phyloP scores from a whole-genome alignment of 2,797 vertebrate genomes.

The Periparus ater region DNA sequence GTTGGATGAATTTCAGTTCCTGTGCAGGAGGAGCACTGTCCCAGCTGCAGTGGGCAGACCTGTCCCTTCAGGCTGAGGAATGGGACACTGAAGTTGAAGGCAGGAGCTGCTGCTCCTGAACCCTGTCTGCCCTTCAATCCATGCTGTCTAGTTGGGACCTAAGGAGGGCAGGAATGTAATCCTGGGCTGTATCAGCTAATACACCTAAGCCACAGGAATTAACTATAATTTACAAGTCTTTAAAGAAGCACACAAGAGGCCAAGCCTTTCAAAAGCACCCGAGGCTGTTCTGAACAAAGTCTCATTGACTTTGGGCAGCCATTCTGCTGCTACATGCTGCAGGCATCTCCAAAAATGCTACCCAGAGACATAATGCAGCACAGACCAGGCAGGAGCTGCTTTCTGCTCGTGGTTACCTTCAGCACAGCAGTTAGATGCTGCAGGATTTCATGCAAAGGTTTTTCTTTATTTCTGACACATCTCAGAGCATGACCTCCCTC shows the following conservation, averaged over 20 bases:
- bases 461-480: background rate
- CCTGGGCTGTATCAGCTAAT: background rate
- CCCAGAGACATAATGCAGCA: background rate
- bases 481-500: background rate
- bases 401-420: background rate
- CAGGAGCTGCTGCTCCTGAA: background rate
- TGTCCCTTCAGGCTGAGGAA: background rate
- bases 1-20: background rate
- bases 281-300: constrained; percentile 21
- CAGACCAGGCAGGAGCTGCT: background rate
- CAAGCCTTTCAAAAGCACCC: background rate
- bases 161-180: background rate
- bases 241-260: background rate
- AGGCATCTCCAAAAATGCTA: background rate
- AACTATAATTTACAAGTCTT: constrained; percentile 34
- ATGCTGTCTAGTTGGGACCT: background rate
- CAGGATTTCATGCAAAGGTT: background rate
- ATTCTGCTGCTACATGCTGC: background rate
- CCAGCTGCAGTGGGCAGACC: background rate
- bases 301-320: background rate
- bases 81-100: fast-evolving
- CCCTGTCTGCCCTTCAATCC: background rate
- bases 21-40: background rate
- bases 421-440: background rate
- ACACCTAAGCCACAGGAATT: background rate